Evolutionary conservation across 2,888 invertebrate species (phyloP).

Genomic region (Melanchra persicariae): DNA sequence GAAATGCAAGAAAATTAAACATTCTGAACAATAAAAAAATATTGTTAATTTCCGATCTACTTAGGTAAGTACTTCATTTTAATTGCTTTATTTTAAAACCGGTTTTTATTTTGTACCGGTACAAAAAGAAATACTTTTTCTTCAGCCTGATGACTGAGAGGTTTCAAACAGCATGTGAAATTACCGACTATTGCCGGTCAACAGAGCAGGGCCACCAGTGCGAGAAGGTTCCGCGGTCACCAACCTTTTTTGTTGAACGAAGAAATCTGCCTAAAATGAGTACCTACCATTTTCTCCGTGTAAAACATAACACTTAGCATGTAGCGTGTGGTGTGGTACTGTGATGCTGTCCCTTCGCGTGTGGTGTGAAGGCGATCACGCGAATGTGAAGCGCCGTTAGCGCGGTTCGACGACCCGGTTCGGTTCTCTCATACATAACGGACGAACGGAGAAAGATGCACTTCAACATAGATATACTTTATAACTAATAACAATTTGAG

Average conservation of each 20-base stretch:
- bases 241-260: slow-evolving; percentile 20
- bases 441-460: slow-evolving; percentile 59
- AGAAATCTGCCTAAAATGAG: slow-evolving; percentile 16
- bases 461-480: slow-evolving; percentile 17
- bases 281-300: slow-evolving; percentile 15
- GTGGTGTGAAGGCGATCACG: slow-evolving; percentile 60
- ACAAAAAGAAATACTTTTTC: neutral
- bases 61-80: no score
- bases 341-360: slow-evolving; percentile 60
- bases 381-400: slow-evolving; percentile 70
- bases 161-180: slow-evolving; percentile 8
- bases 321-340: slow-evolving; percentile 4
- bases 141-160: neutral
- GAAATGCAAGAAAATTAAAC: slow-evolving; percentile 1
- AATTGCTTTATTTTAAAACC: neutral
- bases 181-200: neutral
- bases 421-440: slow-evolving; percentile 58
- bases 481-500: slow-evolving; percentile 16
- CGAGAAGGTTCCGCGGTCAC: slow-evolving; percentile 24
- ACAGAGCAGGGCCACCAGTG: neutral
- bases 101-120: neutral
- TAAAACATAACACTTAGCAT: slow-evolving; percentile 21
- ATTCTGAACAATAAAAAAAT: neutral
- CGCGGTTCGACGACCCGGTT: slow-evolving; percentile 69
- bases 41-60: slow-evolving; percentile 9